A percentile compares a stretch with the other conserved stretches of the same genome.
Evolutionary conservation across 30 jellyfish, hydroid and myxozoan genomes (phyloP).

Genomic region (Aurelia aurita complex sp. Pacific): DNA sequence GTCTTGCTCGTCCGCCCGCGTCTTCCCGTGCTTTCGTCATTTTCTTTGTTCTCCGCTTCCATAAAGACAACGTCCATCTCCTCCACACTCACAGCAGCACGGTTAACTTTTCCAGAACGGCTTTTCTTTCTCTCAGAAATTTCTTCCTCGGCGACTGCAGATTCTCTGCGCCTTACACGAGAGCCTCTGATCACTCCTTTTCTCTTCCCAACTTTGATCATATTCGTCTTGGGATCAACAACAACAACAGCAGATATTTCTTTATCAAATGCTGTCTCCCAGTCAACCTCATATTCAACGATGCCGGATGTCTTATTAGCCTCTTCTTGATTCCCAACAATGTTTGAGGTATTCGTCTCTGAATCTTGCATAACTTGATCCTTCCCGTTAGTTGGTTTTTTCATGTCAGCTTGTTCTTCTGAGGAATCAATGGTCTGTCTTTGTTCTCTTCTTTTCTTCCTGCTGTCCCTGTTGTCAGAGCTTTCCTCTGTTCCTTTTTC

Average conservation of each 20-base stretch:
- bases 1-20: not conserved
- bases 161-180: conserved; percentile 18
- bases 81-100: not conserved
- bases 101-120: too few relatives aligned
- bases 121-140: too few relatives aligned
- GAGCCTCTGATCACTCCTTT: conserved; percentile 57
- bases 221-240: conserved; percentile 52
- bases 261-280: conserved; percentile 58
- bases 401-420: too few relatives aligned
- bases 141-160: not conserved
- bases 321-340: not conserved
- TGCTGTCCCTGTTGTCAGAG: not conserved
- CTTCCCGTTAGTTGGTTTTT: too few relatives aligned
- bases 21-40: conserved; percentile 15
- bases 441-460: not conserved
- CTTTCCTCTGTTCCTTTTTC: not conserved
- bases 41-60: conserved; percentile 8
- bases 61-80: conserved; percentile 43
- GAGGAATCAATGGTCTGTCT: not conserved
- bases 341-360: too few relatives aligned
- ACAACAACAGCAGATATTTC: conserved; percentile 33
- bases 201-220: conserved; percentile 47
- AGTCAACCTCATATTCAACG: conserved; percentile 62
- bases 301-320: conserved; percentile 2
- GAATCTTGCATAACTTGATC: too few relatives aligned